Evolutionary conservation across 2,113 vertebrate species (phyloP).

Genomic region (Muscicapa adusta): DNA sequence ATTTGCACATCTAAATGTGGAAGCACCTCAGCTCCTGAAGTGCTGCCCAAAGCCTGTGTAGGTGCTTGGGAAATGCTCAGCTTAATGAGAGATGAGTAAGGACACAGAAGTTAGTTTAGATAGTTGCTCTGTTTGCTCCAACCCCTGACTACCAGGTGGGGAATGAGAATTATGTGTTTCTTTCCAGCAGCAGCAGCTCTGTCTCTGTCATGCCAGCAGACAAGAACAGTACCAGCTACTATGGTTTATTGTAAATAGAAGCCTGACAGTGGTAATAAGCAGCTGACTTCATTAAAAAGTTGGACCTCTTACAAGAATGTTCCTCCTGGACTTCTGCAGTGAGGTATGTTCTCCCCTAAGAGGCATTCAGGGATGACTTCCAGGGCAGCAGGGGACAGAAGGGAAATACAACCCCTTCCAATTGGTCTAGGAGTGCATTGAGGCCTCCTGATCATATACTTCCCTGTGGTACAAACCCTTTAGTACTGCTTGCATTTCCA

Average conservation of each 20-base stretch:
- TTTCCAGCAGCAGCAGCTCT: background rate
- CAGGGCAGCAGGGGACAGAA: background rate
- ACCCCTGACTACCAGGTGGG: background rate
- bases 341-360: background rate
- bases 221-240: background rate
- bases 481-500: background rate
- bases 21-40: background rate
- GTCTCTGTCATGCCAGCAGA: background rate
- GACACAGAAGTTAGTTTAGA: background rate
- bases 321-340: background rate
- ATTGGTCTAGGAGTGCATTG: background rate
- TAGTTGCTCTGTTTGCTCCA: background rate
- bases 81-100: accelerated
- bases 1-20: background rate
- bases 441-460: background rate
- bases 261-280: background rate
- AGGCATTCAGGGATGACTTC: background rate
- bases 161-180: background rate
- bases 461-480: background rate
- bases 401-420: background rate
- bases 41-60: background rate
- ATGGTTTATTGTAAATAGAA: background rate
- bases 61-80: background rate
- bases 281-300: background rate
- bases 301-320: background rate